Evolutionary conservation across 2,113 vertebrate genomes (phyloP), one percentile per base, ranked within the genome.

Genomic region (Odontesthes bonariensis): DNA sequence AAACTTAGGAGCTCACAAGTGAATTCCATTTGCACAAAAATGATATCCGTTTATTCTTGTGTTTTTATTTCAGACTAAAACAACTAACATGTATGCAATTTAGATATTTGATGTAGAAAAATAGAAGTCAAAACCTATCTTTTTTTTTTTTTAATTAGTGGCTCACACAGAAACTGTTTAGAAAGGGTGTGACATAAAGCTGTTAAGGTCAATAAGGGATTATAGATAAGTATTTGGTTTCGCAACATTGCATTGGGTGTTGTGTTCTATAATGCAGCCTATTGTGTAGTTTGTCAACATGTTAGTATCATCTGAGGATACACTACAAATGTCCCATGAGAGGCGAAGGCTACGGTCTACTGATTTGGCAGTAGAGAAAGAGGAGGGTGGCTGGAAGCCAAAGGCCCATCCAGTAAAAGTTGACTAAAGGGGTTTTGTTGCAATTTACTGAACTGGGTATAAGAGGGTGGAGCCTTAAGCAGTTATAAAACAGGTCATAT

Each of bases 381-480:
- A 44, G 23, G 38, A 31, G 20, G 14, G 12, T 69, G 22, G 53
- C 22, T 13, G 53, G 6, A 32, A 12, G 38, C 53, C 53, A 57
- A 5, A 14, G 47, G 7, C 13, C 32, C 19, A n/a, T 13, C 46
- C n/a, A 38, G n/a, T 52, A 11, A 38, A 31, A 47, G 42, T 27
- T 12, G 0, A 63, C 23, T 47, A 22, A 47, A 63, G 5, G 63
- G 27, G 6, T 52, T 65, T 65, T 52, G 63, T 52, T 53, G 23
- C 40, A 32, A 38, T 46, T 46, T 69, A 46, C 40, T 69, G 66
- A 57, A 31, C 38, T 33, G 53, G 40, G 16, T 31, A n/a, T 32
- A 14, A 56, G 10, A 17, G 38, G 53, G 66, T 12, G 40, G 54
- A 44, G 53, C 53, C 6, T 68, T 11, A 23, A 42, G 35, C 33